Base-by-base conservation (phyloP, 2,888 invertebrate species). In the Rhagonycha lutea region DNA sequence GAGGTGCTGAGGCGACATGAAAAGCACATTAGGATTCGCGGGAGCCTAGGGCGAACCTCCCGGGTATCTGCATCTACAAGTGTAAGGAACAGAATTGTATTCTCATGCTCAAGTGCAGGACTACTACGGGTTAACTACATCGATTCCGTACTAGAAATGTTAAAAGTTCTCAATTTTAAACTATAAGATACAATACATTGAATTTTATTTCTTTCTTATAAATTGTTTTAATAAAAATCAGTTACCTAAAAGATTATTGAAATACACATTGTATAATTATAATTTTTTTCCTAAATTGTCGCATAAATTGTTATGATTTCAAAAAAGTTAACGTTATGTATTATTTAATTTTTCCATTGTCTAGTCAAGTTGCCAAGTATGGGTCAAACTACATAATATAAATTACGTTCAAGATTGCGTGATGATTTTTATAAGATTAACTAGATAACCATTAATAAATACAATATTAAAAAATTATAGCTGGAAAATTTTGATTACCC, bases 1-100 rank as follows among this genome's bases (percentile, higher is more conserved):
- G 87, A 87, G 87, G 88, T 87, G 86, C 84, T 83, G 83, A 81
- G 85, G 84, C 84, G 86, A 88, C 88, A 88, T 83, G 88, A 84
- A 88, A 88, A 88, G 86, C 87, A 88, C 88, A 88, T 88, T 88
- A 88, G 88, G 84, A 83, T 82, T 82, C 80, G 80, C 78, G 81
- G 82, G 79, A 80, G 80, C 83, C 83, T 81, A 80, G 80, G 82
- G 84, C 82, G 73, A 80, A 81, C 81, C 85, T 83, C 81, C 82
- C 82, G 84, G 84, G 83, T 83, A 84, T 82, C 82, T 78, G 81
- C 83, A 83, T 85, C 84, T 84, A 83, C 84, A 84, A 84, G 84
- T n/a, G n/a, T 85, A 86, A 85, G 85, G 84, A 83, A 81, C 84
- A 85, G 83, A 81, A 82, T 82, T 82, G 80, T 80, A 82, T 84